Percentiles rank a stretch among this genome's conserved stretches.
These are phyloP conservation scores for Syngnathus scovelli DNA, from an alignment of 2,113 vertebrate genomes.

Conservation along the genomic window DNA sequence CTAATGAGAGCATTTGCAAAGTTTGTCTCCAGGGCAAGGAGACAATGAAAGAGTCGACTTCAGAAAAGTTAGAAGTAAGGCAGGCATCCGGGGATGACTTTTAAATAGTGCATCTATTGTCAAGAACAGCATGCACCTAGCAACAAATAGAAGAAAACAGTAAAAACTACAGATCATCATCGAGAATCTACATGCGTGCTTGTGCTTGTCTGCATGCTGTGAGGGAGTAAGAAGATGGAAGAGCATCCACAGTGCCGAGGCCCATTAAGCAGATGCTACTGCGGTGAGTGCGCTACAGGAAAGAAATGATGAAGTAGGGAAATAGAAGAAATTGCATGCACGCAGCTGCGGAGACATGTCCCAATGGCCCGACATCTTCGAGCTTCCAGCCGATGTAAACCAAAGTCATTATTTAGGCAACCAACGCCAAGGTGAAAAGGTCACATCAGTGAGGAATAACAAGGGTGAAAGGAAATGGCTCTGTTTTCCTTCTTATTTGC, in stretches of 20 bases:
- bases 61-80: too few species aligned
- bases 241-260: slow-evolving; percentile 67
- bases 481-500: neutral
- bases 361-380: slow-evolving; percentile 33
- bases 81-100: neutral
- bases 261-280: slow-evolving; percentile 81
- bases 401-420: slow-evolving; percentile 33
- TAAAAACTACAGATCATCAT: slow-evolving; percentile 1
- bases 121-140: neutral
- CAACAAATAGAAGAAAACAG: neutral
- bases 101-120: neutral
- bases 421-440: slow-evolving; percentile 22
- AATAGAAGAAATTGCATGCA: slow-evolving; percentile 26
- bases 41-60: neutral
- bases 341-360: slow-evolving; percentile 29
- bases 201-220: slow-evolving; percentile 14
- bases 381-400: slow-evolving; percentile 26
- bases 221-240: slow-evolving; percentile 35
- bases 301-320: slow-evolving; percentile 32
- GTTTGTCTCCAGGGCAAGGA: slow-evolving; percentile 1
- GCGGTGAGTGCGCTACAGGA: slow-evolving; percentile 43
- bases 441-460: slow-evolving; percentile 19
- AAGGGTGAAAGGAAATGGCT: slow-evolving; percentile 1
- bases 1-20: slow-evolving; percentile 29
- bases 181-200: slow-evolving; percentile 3